Evolutionary conservation across 35 echinoderm and acorn worm genomes (phyloP).

Genomic region (Acanthaster planci): DNA sequence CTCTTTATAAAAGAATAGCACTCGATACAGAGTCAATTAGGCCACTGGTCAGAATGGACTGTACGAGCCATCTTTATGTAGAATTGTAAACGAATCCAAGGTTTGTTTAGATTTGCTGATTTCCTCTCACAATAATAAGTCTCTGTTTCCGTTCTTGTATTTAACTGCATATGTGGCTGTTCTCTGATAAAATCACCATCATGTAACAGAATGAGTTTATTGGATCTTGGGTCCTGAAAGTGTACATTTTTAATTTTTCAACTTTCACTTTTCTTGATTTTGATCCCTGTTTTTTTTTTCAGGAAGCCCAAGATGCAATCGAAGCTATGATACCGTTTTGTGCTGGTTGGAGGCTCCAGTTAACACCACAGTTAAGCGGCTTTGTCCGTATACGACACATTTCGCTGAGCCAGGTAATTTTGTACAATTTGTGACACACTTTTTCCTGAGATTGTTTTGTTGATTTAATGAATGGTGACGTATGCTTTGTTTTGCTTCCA

Average conservation of each 20-base stretch:
- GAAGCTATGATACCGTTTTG: conserved; percentile 3
- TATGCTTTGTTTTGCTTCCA: neutral
- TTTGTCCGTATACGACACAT: neutral
- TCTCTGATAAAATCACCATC: no score
- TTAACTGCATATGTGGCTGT: no score
- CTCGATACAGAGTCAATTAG: no score
- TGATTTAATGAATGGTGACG: neutral
- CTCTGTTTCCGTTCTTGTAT: no score
- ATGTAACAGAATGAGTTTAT: no score
- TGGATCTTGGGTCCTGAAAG: no score
- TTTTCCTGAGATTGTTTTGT: neutral
- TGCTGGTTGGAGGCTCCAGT: conserved; percentile 18
- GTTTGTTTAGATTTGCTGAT: no score
- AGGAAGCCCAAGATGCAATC: conserved; percentile 22
- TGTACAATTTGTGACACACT: neutral
- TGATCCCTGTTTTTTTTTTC: neutral
- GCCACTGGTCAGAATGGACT: no score
- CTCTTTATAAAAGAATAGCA: no score
- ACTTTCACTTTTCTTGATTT: neutral
- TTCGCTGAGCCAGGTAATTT: neutral
- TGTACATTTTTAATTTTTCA: neutral
- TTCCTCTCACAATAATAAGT: no score
- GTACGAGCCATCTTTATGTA: no score
- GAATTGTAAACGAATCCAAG: no score
- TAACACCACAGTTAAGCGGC: conserved; percentile 21